Conservation (phyloP, 2,888 invertebrate genomes). For the Rhodophaea formosa region DNA sequence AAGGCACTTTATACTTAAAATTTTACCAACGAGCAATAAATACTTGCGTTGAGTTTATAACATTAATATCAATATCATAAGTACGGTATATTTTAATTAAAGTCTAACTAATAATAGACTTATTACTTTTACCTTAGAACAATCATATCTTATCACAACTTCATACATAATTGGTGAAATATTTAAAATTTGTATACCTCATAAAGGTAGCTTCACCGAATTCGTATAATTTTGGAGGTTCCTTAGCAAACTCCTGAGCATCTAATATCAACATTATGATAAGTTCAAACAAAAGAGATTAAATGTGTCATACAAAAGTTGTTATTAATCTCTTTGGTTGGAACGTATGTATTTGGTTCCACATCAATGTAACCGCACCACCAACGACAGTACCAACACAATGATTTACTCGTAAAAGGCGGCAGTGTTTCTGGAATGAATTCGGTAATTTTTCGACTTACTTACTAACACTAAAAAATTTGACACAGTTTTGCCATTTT, state of each 20-base stretch:
- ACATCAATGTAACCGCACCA: slow-evolving; percentile 23
- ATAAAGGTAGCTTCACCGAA: not conserved
- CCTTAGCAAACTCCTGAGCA: too few species aligned
- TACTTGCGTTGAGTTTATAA: slow-evolving; percentile 45
- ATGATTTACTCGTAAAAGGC: slow-evolving; percentile 15
- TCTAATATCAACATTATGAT: too few species aligned
- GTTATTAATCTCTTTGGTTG: too few species aligned
- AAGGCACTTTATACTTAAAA: slow-evolving; percentile 55
- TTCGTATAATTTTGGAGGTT: too few species aligned
- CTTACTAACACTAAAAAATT: not conserved
- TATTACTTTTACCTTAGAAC: not conserved
- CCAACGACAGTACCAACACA: slow-evolving; percentile 27
- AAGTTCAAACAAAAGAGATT: too few species aligned
- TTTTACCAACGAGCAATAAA: slow-evolving; percentile 22
- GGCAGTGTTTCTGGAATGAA: slow-evolving; percentile 24
- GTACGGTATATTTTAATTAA: slow-evolving; percentile 46
- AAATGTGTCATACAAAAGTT: too few species aligned
- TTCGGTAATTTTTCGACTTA: slow-evolving; percentile 11
- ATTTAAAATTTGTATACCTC: not conserved
- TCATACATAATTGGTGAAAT: not conserved
- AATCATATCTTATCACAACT: slow-evolving; percentile 10
- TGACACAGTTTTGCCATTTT: slow-evolving; percentile 4
- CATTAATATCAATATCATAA: slow-evolving; percentile 45
- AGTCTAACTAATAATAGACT: slow-evolving; percentile 33
- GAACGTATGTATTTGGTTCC: slow-evolving; percentile 38